Evolutionary conservation across 2,797 vertebrate genomes (phyloP), one percentile per base, ranked within the genome.

Genomic region (Pseudomugil tenellus): DNA sequence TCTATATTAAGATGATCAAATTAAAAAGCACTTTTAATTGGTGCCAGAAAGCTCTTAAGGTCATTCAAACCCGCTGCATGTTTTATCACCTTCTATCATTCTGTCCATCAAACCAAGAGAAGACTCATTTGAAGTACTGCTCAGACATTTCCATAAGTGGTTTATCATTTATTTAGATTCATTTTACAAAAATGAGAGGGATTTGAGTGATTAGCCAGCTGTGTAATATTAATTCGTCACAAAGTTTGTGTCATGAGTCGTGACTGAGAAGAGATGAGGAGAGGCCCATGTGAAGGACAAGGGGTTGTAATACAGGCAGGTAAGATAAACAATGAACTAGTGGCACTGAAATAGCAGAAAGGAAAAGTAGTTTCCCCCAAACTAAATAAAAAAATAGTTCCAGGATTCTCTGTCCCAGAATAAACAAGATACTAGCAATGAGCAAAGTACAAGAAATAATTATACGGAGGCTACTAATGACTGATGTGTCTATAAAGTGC

Each of bases 141-240:
- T 34, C 6, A 1, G 51, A 59, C 21, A 13, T 66, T 72, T 56
- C 63, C 41, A 21, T 31, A 37, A 8, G 21, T 12, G 52, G 26
- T 3, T 77, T 61, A 74, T 85, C 57, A 82, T 84, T 77, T 77
- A 80, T 83, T 81, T 60, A 81, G 52, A 61, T 41, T n/a, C 58
- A 73, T 71, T 82, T 72, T 39, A 13, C 53, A 80, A 67, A 73
- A 83, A 78, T 85, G 76, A 43, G 57, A 59, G 6, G 65, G 69
- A 85, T 71, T 83, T 51, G 61, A 76, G 66, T 58, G 56, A 79
- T 79, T 79, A 49, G 55, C 64, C 58, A 55, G 64, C 63, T 54
- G 59, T 8, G 52, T 73, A 72, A 51, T n/a, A 63, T 35, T 37
- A 48, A 78, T 77, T 78, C 67, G 79, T 89, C 72, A 77, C 67